Percentiles rank a stretch among this genome's conserved stretches.
These are phyloP conservation scores for Balaenoptera acutorostrata DNA, from an alignment of 2,113 vertebrate species.

Conservation along the genomic window DNA sequence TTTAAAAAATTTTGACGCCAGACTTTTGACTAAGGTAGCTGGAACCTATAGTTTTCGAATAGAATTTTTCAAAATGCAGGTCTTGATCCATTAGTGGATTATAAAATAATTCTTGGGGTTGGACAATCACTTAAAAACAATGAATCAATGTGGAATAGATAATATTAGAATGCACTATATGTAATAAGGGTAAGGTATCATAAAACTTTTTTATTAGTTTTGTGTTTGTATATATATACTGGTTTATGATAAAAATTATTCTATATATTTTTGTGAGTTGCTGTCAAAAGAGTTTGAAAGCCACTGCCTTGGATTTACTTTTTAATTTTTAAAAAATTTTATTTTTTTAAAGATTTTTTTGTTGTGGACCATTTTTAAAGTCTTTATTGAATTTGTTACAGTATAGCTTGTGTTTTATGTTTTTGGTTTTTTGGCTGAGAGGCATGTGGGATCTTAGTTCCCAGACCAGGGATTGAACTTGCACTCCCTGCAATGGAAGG, in stretches of 20 bases:
- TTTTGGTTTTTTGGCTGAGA: no score
- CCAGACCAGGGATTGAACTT: no score
- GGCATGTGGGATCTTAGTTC: no score
- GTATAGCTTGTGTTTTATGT: no score
- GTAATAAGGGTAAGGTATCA: background rate
- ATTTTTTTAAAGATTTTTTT: no score
- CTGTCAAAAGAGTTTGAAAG: background rate
- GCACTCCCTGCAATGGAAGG: no score
- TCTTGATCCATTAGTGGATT: background rate
- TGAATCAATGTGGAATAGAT: background rate
- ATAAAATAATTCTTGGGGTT: background rate
- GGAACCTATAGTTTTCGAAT: background rate
- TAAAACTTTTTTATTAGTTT: background rate
- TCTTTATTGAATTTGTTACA: no score
- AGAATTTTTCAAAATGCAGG: background rate
- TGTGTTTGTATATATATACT: background rate
- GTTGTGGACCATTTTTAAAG: no score
- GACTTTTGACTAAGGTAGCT: background rate
- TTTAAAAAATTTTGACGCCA: background rate
- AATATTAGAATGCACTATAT: background rate
- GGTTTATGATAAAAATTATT: background rate
- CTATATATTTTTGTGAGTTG: background rate
- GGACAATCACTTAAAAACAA: background rate
- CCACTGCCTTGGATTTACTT: background rate
- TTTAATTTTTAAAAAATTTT: fast-evolving